Base-by-base conservation (phyloP, 2,888 invertebrate genomes). In the Frankliniella fusca region DNA sequence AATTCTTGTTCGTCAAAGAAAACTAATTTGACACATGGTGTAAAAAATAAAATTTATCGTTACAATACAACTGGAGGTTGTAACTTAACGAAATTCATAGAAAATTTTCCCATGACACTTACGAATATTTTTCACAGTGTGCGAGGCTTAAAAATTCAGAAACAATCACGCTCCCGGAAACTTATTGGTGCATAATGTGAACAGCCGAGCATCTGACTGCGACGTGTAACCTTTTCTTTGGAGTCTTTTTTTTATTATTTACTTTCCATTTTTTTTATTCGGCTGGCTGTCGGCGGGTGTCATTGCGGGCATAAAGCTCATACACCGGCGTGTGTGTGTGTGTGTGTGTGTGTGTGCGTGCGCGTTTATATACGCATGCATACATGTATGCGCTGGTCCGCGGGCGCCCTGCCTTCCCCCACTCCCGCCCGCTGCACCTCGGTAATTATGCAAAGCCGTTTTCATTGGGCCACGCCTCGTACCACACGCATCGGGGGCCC, bases 381-480 rank as follows among this genome's bases (percentile, higher is more conserved):
- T 54, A 12, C 54, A 54, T 54, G 54, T 20, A 12, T 12, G 54
- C 18, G 54, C 15, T 12, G n/a, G n/a, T n/a, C n/a, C n/a, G n/a
- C 38, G 38, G 38, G 38, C 38, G 38, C 38, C 38, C 38, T 5
- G 38, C 38, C 38, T 5, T 5, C 54, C 54, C 54, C 54, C 54
- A 54, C 15, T 20, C 54, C 54, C 20, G 54, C 54, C 20, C 54
- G 54, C 54, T 54, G 23, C 70, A 61, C 61, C 20, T n/a, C 18
- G 7, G 18, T 61, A 23, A 76, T 76, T 76, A 76, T 76, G 70
- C 70, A 76, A 76, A 76, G 70, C 23, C 70, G 27, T 76, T 76
- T 76, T 76, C 70, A 76, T 76, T 76, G 70, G 70, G 70, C 27
- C 70, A 23, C 70, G 70, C 70, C 70, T 76, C 27, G 27, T 76